Conservation (phyloP, 2,888 invertebrate species). For the Pecten maximus region DNA sequence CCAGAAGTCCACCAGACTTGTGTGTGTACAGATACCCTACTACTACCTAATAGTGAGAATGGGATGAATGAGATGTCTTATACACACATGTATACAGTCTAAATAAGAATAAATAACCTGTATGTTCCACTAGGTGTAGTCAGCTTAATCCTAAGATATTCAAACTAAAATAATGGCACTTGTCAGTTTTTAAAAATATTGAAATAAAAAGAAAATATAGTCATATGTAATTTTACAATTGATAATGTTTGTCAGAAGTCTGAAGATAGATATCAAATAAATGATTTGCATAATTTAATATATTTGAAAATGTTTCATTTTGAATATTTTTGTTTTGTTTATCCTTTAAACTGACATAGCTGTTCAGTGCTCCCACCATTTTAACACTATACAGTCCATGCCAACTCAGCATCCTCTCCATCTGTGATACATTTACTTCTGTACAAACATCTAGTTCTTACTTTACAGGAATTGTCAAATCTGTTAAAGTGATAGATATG, state of each 20-base stretch:
- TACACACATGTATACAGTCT: background rate
- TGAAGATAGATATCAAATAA: background rate
- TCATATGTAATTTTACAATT: background rate
- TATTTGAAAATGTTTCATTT: background rate
- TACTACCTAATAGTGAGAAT: background rate
- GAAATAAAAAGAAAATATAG: background rate
- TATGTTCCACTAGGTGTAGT: background rate
- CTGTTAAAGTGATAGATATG: background rate
- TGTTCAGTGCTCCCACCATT: background rate
- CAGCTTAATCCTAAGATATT: background rate
- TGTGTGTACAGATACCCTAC: too few relatives aligned
- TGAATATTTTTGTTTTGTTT: background rate
- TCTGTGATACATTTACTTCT: background rate
- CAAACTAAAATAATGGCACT: background rate
- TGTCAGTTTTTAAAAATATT: background rate
- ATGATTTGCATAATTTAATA: background rate
- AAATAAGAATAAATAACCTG: background rate
- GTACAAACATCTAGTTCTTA: background rate
- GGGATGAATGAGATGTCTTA: background rate
- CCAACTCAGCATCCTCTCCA: background rate
- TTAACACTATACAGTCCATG: background rate
- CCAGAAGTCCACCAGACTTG: background rate
- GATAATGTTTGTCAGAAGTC: background rate
- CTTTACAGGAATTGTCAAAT: background rate
- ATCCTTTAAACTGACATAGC: background rate